phyloP scores from a whole-genome alignment of 2,888 invertebrate species.

The Priocnemis perturbator region DNA sequence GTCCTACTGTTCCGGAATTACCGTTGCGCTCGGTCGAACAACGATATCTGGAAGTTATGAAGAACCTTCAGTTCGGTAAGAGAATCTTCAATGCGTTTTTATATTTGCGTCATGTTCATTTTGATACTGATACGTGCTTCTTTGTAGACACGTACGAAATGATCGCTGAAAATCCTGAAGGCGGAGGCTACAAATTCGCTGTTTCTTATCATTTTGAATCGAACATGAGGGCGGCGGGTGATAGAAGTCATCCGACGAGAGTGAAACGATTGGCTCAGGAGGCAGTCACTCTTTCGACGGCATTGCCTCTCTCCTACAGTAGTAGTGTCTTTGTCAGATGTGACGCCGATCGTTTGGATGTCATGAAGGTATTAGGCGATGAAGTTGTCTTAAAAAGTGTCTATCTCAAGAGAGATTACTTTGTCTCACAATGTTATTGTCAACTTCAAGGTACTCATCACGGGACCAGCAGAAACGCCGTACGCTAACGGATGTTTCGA shows the following conservation, averaged over 20 bases:
- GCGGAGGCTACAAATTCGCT: slow-evolving; percentile 86
- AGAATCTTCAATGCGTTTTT: slow-evolving; percentile 2
- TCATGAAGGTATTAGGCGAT: slow-evolving; percentile 89
- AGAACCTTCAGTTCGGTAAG: slow-evolving; percentile 90
- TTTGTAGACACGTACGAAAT: slow-evolving; percentile 91
- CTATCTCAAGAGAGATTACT: neutral
- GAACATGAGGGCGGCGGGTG: slow-evolving; percentile 90
- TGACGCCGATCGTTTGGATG: slow-evolving; percentile 94
- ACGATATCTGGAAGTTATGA: slow-evolving; percentile 91
- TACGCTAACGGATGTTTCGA: slow-evolving; percentile 95
- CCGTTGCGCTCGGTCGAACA: slow-evolving; percentile 81
- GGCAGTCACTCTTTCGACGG: slow-evolving; percentile 93
- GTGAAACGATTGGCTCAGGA: slow-evolving; percentile 96
- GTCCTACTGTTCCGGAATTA: slow-evolving; percentile 75
- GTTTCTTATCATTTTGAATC: slow-evolving; percentile 94
- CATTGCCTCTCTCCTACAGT: slow-evolving; percentile 93
- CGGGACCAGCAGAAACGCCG: slow-evolving; percentile 93
- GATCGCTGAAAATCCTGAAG: slow-evolving; percentile 87
- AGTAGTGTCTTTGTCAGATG: slow-evolving; percentile 97
- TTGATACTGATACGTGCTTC: too few relatives aligned
- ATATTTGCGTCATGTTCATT: too few relatives aligned
- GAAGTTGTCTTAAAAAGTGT: neutral
- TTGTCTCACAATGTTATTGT: slow-evolving; percentile 25
- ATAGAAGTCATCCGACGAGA: slow-evolving; percentile 89
- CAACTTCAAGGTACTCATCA: slow-evolving; percentile 85